Evolutionary conservation across 2,113 vertebrate species (phyloP).

Genomic region (Siniperca chuatsi): DNA sequence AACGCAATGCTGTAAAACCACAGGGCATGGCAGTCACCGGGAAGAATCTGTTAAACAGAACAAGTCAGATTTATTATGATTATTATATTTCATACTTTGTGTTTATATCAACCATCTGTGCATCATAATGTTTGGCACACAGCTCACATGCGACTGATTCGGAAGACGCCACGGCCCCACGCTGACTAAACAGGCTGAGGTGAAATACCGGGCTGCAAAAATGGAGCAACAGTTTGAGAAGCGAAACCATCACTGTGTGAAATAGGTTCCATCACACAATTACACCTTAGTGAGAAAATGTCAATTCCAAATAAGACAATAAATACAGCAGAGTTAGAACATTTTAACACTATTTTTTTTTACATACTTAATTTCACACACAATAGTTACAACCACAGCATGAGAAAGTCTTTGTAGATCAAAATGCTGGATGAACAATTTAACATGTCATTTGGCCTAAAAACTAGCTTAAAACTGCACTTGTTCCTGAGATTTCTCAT

Average conservation of each 20-base stretch:
- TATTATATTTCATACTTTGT: conserved; percentile 58
- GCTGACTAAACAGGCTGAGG: conserved; percentile 54
- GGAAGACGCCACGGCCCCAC: conserved; percentile 13
- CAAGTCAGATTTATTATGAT: conserved; percentile 54
- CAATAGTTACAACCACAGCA: neutral
- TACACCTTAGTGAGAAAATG: conserved; percentile 19
- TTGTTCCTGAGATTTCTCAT: neutral
- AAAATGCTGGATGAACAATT: neutral
- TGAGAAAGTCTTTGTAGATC: neutral
- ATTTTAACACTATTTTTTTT: conserved; percentile 3
- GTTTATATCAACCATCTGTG: conserved; percentile 72
- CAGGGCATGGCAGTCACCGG: conserved; percentile 23
- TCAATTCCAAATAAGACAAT: conserved; percentile 2
- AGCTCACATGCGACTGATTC: conserved; percentile 34
- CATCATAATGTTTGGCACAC: conserved; percentile 50
- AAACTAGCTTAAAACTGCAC: neutral
- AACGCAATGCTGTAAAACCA: conserved; percentile 13
- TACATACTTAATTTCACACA: neutral
- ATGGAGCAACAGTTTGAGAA: conserved; percentile 29
- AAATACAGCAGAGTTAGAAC: neutral
- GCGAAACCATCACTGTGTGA: conserved; percentile 32
- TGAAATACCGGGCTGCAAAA: conserved; percentile 34
- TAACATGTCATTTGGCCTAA: neutral
- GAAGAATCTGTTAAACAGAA: conserved; percentile 44
- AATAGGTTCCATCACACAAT: conserved; percentile 47